Base-by-base conservation (phyloP, 2,113 vertebrate species). In the Sphaerodactylus townsendi region DNA sequence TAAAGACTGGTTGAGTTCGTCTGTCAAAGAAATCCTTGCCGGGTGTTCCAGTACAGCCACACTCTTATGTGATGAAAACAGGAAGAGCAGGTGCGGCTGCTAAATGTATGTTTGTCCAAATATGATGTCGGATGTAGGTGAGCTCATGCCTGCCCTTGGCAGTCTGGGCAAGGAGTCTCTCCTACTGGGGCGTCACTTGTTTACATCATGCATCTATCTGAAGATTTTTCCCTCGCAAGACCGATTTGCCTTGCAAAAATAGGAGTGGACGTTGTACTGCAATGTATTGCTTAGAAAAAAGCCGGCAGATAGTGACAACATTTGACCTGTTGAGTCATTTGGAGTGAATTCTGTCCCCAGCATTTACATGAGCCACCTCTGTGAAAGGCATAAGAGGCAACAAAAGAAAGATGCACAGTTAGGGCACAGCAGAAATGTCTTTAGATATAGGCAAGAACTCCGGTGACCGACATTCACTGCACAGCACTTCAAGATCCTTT, bases 241-340 rank as follows among this genome's bases (percentile, higher is more conserved):
- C 65, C 53, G 70, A 71, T 84, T 78, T 84, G 66, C 83, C 37
- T 62, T 84, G 66, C 75, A 71, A 71, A 84, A 84, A 62, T 46
- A 37, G 56, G 81, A 71, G 71, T 30, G 66, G 74, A 37, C 37
- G 8, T 10, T 14, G 15, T 3, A 10, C 8, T 44, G 19, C 75
- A 30, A 35, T 44, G n/a, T 78, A 72, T 84, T 46, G 50, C 72
- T 46, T 71, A 30, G 25, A 13, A 48, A 28, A 25, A 41, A 75
- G n/a, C 41, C 64, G 74, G 37, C 23, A n/a, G 17, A n/a, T 65
- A 39, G 30, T 30, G 59, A 65, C 75, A 56, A 62, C 53, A 35
- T 48, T 72, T 66, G 41, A 11, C n/a, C 46, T 66, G 39, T 74
- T 69, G n/a, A 59, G 9, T 21, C 10, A 30, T n/a, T 23, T 2